phyloP scores from a whole-genome alignment of 2,113 vertebrate genomes.

The Thamnaconus septentrionalis region DNA sequence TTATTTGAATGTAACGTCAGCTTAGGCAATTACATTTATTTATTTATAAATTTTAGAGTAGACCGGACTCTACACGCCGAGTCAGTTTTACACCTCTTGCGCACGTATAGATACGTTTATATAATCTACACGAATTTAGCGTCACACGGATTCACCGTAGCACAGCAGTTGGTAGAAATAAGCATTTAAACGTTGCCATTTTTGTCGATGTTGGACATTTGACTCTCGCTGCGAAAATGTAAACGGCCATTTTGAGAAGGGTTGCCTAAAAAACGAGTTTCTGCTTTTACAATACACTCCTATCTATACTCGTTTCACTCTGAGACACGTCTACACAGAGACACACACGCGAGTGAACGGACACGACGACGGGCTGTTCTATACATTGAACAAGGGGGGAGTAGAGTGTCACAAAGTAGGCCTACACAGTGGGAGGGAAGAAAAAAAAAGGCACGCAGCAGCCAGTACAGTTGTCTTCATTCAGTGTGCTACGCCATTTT shows the following conservation, averaged over 20 bases:
- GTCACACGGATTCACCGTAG: too few relatives aligned
- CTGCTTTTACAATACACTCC: neutral
- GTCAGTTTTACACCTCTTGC: too few relatives aligned
- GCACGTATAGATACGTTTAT: too few relatives aligned
- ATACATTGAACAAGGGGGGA: neutral
- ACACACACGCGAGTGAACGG: neutral
- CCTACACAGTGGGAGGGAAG: neutral
- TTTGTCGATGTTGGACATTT: neutral
- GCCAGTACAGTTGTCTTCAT: neutral
- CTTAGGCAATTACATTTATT: too few relatives aligned
- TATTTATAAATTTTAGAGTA: too few relatives aligned
- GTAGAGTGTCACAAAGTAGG: neutral
- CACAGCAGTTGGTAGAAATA: neutral
- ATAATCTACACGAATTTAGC: too few relatives aligned
- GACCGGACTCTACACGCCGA: too few relatives aligned
- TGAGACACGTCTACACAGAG: neutral
- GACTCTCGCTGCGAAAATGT: neutral
- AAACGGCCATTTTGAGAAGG: conserved; percentile 35
- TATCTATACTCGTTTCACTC: neutral
- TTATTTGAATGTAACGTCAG: too few relatives aligned
- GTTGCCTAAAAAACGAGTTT: neutral
- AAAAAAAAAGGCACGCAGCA: conserved; percentile 3
- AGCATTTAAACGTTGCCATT: conserved; percentile 11
- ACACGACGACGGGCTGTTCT: neutral
- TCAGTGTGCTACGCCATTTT: conserved; percentile 71